These are phyloP conservation scores for Troglohyphantes excavatus DNA, from an alignment of 2,888 invertebrate genomes.

Conservation along the genomic window DNA sequence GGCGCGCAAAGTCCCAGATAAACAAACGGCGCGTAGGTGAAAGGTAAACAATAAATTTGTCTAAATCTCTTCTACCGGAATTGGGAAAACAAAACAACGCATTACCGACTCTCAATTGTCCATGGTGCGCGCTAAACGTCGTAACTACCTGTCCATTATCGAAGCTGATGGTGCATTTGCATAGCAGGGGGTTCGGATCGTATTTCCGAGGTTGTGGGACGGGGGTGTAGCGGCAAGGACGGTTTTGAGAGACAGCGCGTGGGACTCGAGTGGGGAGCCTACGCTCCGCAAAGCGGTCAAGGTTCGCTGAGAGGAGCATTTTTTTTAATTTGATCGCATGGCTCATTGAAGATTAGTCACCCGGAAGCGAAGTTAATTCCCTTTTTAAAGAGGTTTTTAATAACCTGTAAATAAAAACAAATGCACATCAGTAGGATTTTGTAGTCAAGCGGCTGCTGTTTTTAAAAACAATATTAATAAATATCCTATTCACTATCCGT, in stretches of 20 bases:
- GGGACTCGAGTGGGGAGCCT: slow-evolving; percentile 36
- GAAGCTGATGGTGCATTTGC: slow-evolving; percentile 56
- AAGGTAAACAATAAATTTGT: slow-evolving; percentile 52
- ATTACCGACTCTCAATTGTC: neutral
- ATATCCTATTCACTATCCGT: no score
- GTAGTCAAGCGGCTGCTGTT: no score
- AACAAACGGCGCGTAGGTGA: slow-evolving; percentile 40
- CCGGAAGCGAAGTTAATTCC: neutral
- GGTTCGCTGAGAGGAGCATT: slow-evolving; percentile 36
- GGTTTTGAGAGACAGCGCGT: slow-evolving; percentile 44
- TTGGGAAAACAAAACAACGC: slow-evolving; percentile 22
- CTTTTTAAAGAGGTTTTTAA: no score
- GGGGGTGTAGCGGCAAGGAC: slow-evolving; percentile 73
- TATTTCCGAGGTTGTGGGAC: slow-evolving; percentile 36
- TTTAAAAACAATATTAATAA: no score
- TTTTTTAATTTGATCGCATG: neutral
- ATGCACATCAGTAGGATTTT: no score
- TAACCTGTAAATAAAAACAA: no score
- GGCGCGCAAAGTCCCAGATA: neutral
- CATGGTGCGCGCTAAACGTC: slow-evolving; percentile 6
- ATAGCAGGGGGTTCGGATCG: slow-evolving; percentile 63
- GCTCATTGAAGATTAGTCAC: slow-evolving; percentile 8
- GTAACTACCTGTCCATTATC: slow-evolving; percentile 9
- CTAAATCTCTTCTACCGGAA: neutral
- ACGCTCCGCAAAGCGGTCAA: slow-evolving; percentile 72